Evolutionary conservation across 2,113 vertebrate species (phyloP).

Genomic region (Artemisiospiza belli): DNA sequence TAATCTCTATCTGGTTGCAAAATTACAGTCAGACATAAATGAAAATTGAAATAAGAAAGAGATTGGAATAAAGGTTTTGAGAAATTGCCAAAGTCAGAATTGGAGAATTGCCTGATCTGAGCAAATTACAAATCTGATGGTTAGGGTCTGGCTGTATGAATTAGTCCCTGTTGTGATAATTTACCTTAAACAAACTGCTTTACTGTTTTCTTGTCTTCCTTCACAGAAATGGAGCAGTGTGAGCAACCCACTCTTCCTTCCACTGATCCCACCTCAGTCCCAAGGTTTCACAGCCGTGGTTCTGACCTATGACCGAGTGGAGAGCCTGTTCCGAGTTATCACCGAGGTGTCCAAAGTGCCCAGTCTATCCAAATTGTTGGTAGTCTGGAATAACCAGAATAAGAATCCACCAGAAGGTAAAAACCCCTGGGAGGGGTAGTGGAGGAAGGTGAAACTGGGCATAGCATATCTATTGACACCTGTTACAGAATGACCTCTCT

Average conservation of each 20-base stretch:
- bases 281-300: slow-evolving; percentile 97
- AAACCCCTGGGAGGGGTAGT: not conserved
- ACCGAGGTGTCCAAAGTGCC: slow-evolving; percentile 97
- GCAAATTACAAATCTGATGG: not conserved
- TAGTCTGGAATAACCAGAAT: slow-evolving; percentile 99
- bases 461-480: not conserved
- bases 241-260: slow-evolving; percentile 94
- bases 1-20: not conserved
- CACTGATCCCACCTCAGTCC: slow-evolving; percentile 91
- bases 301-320: slow-evolving; percentile 94
- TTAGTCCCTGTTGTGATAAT: not conserved
- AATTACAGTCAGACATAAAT: not conserved
- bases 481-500: not conserved
- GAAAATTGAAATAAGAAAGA: not conserved
- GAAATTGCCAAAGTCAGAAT: not conserved
- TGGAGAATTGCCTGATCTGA: not conserved
- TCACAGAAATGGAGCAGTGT: slow-evolving; percentile 94
- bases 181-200: not conserved
- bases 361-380: slow-evolving; percentile 92
- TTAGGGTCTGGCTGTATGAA: not conserved
- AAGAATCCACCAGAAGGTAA: slow-evolving; percentile 97
- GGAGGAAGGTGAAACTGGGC: not conserved
- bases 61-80: not conserved
- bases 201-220: not conserved
- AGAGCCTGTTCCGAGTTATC: slow-evolving; percentile 97